Base-by-base conservation (phyloP, 2,797 vertebrate species). In the Spinibarbus caldwelli region DNA sequence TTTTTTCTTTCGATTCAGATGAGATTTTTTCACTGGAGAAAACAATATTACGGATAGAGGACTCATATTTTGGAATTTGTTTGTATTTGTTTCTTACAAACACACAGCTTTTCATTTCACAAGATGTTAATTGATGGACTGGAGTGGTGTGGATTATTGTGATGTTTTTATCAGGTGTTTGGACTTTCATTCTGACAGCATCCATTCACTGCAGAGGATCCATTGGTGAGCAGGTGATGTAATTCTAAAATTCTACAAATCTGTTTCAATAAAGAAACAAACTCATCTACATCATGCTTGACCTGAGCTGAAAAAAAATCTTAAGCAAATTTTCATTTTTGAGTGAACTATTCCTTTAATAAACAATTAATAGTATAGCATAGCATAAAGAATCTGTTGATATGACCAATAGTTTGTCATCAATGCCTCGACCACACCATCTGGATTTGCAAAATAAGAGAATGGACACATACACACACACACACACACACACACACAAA, bases 401-500 rank as follows among this genome's bases (percentile, higher is more conserved):
- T 45, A 45, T 26, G 38, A 71, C 41, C 68, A 71, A 43, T 6
- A 68, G 36, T 68, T 68, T 71, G n/a, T 26, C 41, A 71, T 26
- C 23, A 71, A 3, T 26, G 68, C 2, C n/a, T 26, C 41, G 12
- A 43, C 38, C 11, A 26, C 68, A 26, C 23, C 41, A 45, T 26
- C 68, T 71, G 41, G n/a, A 45, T 21, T 23, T 17, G 36, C 31
- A 41, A 38, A 41, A n/a, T n/a, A 38, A 47, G 10, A 49, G 5
- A 26, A 26, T 38, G 10, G 68, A 57, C 67, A 70, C 80, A 79
- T 1, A 78, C 6, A 85, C 59, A 78, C 75, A 52, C 75, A 64
- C n/a, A n/a, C n/a, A 57, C 67, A 70, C 80, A 79, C 1, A 78
- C 6, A 85, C 59, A 78, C 75, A 52, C 75, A 64, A 3, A 82